Conservation (phyloP, 1,140 invertebrate genomes). For the Procambarus virginalis region DNA sequence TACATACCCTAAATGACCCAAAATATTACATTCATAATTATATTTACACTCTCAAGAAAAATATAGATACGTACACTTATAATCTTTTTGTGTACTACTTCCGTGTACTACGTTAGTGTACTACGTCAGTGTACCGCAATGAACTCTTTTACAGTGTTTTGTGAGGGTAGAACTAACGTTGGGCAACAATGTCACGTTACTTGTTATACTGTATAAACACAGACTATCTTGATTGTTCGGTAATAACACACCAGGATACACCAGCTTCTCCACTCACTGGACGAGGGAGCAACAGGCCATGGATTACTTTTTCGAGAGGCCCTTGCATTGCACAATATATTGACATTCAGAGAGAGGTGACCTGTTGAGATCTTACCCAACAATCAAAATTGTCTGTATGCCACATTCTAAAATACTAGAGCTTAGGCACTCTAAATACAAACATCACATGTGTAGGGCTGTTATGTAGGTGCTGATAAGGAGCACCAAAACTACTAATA, state of each 20-base stretch:
- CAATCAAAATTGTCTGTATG: conserved; percentile 24
- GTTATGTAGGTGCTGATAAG: conserved; percentile 54
- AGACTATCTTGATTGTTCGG: conserved; percentile 15
- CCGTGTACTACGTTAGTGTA: conserved; percentile 49
- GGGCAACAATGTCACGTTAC: conserved; percentile 62
- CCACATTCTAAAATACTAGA: conserved; percentile 65
- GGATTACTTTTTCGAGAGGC: not conserved
- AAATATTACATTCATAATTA: conserved; percentile 68
- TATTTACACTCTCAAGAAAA: conserved; percentile 68
- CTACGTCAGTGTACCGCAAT: conserved; percentile 53
- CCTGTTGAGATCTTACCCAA: conserved; percentile 3
- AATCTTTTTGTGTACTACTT: conserved; percentile 56
- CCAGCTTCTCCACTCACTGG: not conserved
- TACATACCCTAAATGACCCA: conserved; percentile 67
- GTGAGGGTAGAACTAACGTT: conserved; percentile 62
- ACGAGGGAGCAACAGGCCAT: not conserved
- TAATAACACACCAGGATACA: not conserved
- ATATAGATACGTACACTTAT: conserved; percentile 66
- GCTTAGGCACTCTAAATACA: conserved; percentile 69
- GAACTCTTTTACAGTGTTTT: conserved; percentile 59
- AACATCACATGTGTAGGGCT: conserved; percentile 67
- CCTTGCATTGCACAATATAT: not conserved
- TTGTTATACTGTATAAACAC: conserved; percentile 36
- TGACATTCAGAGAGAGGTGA: not conserved
- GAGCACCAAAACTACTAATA: conserved; percentile 64